Percentiles rank a stretch among this genome's conserved stretches.
phyloP scores from a whole-genome alignment of 2,113 vertebrate species.

The Ailuropoda melanoleuca region DNA sequence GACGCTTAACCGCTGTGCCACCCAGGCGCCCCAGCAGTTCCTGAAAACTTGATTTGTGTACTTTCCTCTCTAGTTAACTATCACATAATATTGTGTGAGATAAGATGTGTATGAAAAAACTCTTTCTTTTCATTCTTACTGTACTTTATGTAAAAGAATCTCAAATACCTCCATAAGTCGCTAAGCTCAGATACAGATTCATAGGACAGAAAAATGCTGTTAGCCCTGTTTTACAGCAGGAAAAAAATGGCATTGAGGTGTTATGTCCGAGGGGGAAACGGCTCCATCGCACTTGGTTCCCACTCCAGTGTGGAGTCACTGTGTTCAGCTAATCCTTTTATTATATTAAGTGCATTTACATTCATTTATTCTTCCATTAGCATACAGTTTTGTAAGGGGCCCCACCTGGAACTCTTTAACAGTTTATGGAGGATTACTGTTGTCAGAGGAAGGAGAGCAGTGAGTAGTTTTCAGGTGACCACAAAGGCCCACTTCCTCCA shows the following conservation, averaged over 20 bases:
- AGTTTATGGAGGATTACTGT: background rate
- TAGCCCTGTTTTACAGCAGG: background rate
- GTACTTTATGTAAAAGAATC: background rate
- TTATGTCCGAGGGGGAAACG: background rate
- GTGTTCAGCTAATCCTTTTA: background rate
- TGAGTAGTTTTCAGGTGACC: background rate
- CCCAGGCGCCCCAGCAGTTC: too few species aligned
- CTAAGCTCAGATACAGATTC: background rate
- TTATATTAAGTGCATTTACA: background rate
- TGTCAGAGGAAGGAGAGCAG: background rate
- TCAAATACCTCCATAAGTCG: background rate
- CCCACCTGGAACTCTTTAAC: background rate
- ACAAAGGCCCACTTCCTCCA: background rate
- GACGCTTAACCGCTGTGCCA: too few species aligned
- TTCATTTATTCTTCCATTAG: background rate
- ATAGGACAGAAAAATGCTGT: background rate
- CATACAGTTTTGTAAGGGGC: background rate
- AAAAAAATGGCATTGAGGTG: background rate
- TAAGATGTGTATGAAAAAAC: background rate
- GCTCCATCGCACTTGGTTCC: too few species aligned
- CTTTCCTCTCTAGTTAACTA: background rate
- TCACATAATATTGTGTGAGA: background rate
- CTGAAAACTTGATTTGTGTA: background rate
- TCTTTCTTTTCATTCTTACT: background rate
- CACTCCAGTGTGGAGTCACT: background rate